Base-by-base conservation (phyloP, 2,888 invertebrate genomes). In the Apoda limacodes region DNA sequence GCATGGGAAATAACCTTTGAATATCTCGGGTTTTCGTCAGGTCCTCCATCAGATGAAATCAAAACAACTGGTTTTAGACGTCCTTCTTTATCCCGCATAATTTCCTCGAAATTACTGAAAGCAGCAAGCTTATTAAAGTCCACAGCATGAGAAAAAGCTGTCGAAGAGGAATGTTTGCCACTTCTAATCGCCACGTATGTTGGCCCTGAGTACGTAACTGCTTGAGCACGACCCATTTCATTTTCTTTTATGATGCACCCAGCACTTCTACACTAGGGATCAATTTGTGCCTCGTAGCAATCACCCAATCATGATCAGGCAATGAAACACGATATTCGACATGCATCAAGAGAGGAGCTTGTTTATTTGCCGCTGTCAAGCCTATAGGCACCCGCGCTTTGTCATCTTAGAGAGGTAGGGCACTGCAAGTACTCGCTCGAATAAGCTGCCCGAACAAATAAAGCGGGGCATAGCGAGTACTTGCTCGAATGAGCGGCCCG, bases 291-390 rank as follows among this genome's bases (percentile, higher is more conserved):
- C 39, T 23, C 22, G 30, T 27, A 25, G 43, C 43, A 15, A 48
- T 28, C 10, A 42, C 41, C 36, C 36, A 46, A 27, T 46, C 45
- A 22, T 46, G 43, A 20, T 45, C 46, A 33, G 44, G 43, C 19
- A 45, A 42, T 25, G 10, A 15, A 13, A 45, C 24, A 30, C 37
- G 27, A 37, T 45, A 45, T 36, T 43, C 40, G 25, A 45, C 17
- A 19, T 43, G 44, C 39, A 44, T 46, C 38, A 46, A 19, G 28
- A 46, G 35, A 35, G 39, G 46, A 17, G 36, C 39, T 36, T 48
- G 46, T 25, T 52, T 56, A 28, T 60, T 59, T 30, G 59, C 69
- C 13, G 65, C 63, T 14, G 61, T 47, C 10, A 65, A 22, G n/a
- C 34, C 36, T 10, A 37, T 31, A 31, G 38, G 33, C 9, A 40